Percentiles rank a stretch among this genome's conserved stretches.
These are phyloP conservation scores for Acanthurus tractus DNA, from an alignment of 2,797 vertebrate species.

Conservation along the genomic window DNA sequence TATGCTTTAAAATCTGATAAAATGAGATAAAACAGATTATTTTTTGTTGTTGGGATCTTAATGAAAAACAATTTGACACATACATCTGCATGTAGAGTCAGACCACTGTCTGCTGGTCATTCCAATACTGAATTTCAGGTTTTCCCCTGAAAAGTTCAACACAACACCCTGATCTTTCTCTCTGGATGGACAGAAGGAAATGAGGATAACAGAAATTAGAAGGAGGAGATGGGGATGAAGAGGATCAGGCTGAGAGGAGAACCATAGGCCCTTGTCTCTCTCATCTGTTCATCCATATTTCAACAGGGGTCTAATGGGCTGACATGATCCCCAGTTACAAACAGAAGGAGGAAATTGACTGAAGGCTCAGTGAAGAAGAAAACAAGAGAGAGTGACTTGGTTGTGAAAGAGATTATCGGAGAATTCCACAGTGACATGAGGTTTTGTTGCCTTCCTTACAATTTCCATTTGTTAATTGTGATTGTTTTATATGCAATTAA, in stretches of 20 bases:
- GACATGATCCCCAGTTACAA: conserved; percentile 70
- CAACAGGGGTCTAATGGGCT: conserved; percentile 75
- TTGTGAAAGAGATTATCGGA: neutral
- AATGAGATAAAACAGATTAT: neutral
- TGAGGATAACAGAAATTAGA: conserved; percentile 61
- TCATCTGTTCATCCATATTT: conserved; percentile 81
- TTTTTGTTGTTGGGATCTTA: neutral
- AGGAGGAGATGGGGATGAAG: conserved; percentile 54
- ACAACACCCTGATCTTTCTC: conserved; percentile 38
- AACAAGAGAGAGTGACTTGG: conserved; percentile 9
- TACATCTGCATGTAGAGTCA: neutral
- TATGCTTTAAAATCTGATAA: neutral
- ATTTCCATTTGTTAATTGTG: neutral
- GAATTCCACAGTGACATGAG: conserved; percentile 3
- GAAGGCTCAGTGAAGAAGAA: conserved; percentile 26
- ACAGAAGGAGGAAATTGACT: conserved; percentile 41
- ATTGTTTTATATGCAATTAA: neutral
- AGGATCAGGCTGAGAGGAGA: conserved; percentile 54
- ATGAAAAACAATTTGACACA: neutral
- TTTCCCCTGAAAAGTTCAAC: neutral
- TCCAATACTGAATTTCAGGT: conserved; percentile 5
- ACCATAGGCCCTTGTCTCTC: conserved; percentile 57
- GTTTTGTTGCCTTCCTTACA: conserved; percentile 6
- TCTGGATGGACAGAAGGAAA: conserved; percentile 42
- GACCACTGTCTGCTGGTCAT: neutral